Evolutionary conservation across 2,797 vertebrate genomes (phyloP).

Genomic region (Gymnothorax reevesii): DNA sequence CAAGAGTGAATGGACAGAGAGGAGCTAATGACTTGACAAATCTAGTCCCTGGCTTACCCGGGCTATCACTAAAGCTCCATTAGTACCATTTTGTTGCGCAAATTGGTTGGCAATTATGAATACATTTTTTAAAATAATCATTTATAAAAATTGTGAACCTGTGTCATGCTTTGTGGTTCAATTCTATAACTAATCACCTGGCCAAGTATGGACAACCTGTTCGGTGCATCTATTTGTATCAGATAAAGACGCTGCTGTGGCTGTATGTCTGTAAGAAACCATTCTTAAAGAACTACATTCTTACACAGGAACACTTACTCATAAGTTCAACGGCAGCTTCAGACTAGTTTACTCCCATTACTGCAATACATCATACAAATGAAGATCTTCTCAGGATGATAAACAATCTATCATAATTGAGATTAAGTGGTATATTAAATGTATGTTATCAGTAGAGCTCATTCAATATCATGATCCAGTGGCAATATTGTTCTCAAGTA

Average conservation of each 20-base stretch:
- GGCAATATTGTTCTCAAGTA: too few species aligned
- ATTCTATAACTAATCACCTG: neutral
- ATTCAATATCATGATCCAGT: too few species aligned
- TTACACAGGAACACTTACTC: neutral
- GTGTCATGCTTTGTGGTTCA: neutral
- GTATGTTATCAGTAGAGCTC: too few species aligned
- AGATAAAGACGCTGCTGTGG: neutral
- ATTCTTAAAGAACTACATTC: neutral
- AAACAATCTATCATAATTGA: neutral
- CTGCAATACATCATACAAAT: neutral
- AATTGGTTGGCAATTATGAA: too few species aligned
- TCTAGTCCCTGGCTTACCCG: too few species aligned
- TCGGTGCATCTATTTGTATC: neutral
- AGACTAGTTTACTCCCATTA: neutral
- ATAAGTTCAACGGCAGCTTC: too few species aligned
- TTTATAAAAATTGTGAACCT: neutral
- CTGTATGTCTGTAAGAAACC: neutral
- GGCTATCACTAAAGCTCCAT: too few species aligned
- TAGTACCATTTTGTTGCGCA: neutral
- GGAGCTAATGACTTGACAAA: too few species aligned
- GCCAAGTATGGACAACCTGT: neutral
- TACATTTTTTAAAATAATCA: neutral
- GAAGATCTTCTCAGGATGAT: neutral
- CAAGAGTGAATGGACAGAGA: too few species aligned
- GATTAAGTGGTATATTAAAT: too few species aligned